Percentiles rank a stretch among this genome's conserved stretches.
These are phyloP conservation scores for Netelia fuscicornis DNA, from an alignment of 2,888 invertebrate species.

Conservation along the genomic window DNA sequence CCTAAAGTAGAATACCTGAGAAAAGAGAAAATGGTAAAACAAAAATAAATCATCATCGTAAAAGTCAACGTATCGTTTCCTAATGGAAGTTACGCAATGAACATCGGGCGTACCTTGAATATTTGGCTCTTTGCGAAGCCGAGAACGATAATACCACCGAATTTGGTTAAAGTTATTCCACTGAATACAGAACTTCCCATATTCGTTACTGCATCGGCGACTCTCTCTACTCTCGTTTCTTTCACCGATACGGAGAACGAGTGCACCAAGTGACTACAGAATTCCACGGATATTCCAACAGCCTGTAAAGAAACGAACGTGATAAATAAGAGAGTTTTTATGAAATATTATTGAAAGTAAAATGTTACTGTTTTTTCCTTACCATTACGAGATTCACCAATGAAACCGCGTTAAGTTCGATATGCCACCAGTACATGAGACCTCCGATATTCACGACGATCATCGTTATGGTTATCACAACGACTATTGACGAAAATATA, in stretches of 20 bases:
- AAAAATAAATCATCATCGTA: constrained; percentile 10
- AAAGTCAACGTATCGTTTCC: neutral
- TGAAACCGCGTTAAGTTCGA: constrained; percentile 98
- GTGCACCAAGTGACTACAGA: constrained; percentile 98
- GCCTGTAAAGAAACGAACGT: constrained; percentile 87
- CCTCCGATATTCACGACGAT: constrained; percentile 97
- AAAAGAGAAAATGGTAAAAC: constrained; percentile 39
- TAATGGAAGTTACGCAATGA: constrained; percentile 8
- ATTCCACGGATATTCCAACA: constrained; percentile 99
- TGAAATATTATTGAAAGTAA: neutral
- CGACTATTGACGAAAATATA: constrained; percentile 94
- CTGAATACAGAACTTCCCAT: constrained; percentile 98
- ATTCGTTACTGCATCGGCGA: constrained; percentile 93
- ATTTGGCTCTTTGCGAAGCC: constrained; percentile 99
- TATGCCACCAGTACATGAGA: constrained; percentile 98
- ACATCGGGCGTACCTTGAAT: constrained; percentile 88
- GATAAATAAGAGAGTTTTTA: constrained; percentile 12
- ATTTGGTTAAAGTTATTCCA: constrained; percentile 99
- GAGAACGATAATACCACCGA: constrained; percentile 98
- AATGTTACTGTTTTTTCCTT: constrained; percentile 55
- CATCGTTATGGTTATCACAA: constrained; percentile 96
- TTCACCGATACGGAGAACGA: constrained; percentile 94
- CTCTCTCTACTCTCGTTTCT: constrained; percentile 90
- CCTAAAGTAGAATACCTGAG: constrained; percentile 95
- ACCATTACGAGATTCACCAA: constrained; percentile 98